Evolutionary conservation across 2,888 invertebrate genomes (phyloP), one percentile per base, ranked within the genome.

Genomic region (Euproctis similis): DNA sequence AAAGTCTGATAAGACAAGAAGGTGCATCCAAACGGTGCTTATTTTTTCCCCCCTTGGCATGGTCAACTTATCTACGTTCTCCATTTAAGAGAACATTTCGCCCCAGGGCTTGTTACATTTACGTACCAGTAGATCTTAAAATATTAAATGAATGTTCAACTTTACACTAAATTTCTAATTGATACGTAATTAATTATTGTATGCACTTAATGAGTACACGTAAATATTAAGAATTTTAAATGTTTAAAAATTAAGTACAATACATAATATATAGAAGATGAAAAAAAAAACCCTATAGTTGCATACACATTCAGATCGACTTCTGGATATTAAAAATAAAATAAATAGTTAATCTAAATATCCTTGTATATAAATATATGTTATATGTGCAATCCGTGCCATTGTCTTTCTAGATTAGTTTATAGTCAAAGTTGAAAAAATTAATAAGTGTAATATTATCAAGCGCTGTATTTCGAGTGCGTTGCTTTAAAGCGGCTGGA

Each of bases 351-450:
- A 53, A 62, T 69, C 63, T 60, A 63, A 69, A 64, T 64, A 65
- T 74, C 59, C 6, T 59, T 84, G 84, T 84, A 82, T 53, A 84
- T 82, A 84, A 56, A 63, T 56, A 56, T n/a, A 67, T 61, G 59
- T 68, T 78, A 53, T 66, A 74, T 82, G 82, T 80, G 77, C 80
- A 80, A 81, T 84, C 84, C 84, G 84, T 84, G 84, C 84, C 84
- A 84, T 84, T 80, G 77, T 82, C 74, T 72, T 62, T 78, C 70
- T 81, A 81, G 78, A 70, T 75, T 78, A 75, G 71, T 68, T n/a
- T 46, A 70, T 80, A 81, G 81, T 81, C 73, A 76, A 76, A 72
- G n/a, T n/a, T n/a, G 70, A 73, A 65, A 62, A 35, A 57, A 48
- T 64, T 74, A 77, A 71, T 74, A 53, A 57, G 46, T 59, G 46